Percentiles rank a stretch among this genome's conserved stretches.
phyloP scores from a whole-genome alignment of 2,888 invertebrate genomes.

The Dysmachus trigonus region DNA sequence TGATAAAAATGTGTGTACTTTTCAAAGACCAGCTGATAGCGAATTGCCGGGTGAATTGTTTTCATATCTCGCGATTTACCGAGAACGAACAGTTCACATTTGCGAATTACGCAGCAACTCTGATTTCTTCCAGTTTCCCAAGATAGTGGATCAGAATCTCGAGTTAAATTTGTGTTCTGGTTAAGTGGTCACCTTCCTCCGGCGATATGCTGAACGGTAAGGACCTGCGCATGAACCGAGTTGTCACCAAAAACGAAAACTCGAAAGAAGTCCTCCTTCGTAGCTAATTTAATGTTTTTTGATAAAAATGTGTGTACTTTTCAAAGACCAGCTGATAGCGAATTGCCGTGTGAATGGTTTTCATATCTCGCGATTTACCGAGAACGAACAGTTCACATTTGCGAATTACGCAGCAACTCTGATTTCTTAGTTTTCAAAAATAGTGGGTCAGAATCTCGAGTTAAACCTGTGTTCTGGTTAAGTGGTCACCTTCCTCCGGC shows the following conservation, averaged over 20 bases:
- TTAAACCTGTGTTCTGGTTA: neutral
- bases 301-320: slow-evolving; percentile 31
- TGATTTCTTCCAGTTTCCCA: neutral
- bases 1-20: slow-evolving; percentile 31
- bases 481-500: neutral
- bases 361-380: neutral
- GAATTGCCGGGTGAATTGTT: neutral
- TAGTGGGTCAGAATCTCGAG: neutral
- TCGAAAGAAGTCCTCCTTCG: neutral
- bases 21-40: neutral
- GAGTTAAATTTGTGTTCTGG: neutral
- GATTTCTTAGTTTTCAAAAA: neutral
- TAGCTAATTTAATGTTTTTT: slow-evolving; percentile 11
- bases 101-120: neutral
- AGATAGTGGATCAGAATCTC: neutral
- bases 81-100: neutral
- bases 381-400: neutral
- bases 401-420: neutral
- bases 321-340: neutral
- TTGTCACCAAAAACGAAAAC: slow-evolving; percentile 7
- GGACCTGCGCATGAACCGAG: slow-evolving; percentile 40
- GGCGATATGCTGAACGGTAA: slow-evolving; percentile 44
- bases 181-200: neutral
- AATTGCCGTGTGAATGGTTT: neutral
- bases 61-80: neutral